phyloP scores from a whole-genome alignment of 2,113 vertebrate species.

The Oreocharis arfaki region DNA sequence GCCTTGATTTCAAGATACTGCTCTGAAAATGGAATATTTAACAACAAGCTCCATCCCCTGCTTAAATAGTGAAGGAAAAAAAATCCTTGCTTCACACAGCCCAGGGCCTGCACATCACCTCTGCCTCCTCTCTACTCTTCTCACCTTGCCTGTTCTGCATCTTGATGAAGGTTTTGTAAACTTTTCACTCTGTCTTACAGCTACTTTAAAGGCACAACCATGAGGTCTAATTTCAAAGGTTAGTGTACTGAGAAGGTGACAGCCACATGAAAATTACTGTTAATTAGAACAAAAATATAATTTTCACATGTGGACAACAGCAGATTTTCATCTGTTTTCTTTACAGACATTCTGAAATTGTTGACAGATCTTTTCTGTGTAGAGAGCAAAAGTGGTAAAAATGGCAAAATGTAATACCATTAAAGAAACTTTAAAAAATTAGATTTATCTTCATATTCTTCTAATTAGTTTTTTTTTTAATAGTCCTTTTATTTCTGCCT shows the following conservation, averaged over 20 bases:
- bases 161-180: not conserved
- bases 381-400: not conserved
- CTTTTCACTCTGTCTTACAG: not conserved
- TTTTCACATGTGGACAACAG: not conserved
- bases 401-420: not conserved
- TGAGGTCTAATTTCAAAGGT: not conserved
- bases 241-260: not conserved
- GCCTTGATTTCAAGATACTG: not conserved
- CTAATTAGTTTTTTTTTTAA: not conserved
- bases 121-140: not conserved
- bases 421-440: not conserved
- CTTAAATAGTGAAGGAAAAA: not conserved
- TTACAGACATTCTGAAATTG: not conserved
- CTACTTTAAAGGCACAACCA: not conserved
- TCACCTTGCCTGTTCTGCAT: not conserved
- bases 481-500: not conserved
- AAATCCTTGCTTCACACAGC: not conserved
- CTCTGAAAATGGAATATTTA: not conserved
- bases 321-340: not conserved
- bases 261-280: not conserved
- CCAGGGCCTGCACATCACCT: not conserved
- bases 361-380: not conserved
- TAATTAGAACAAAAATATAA: not conserved
- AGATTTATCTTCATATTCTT: not conserved
- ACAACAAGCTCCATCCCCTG: not conserved